Base-by-base conservation (phyloP, 2,888 invertebrate genomes). In the Stratiomys singularior region DNA sequence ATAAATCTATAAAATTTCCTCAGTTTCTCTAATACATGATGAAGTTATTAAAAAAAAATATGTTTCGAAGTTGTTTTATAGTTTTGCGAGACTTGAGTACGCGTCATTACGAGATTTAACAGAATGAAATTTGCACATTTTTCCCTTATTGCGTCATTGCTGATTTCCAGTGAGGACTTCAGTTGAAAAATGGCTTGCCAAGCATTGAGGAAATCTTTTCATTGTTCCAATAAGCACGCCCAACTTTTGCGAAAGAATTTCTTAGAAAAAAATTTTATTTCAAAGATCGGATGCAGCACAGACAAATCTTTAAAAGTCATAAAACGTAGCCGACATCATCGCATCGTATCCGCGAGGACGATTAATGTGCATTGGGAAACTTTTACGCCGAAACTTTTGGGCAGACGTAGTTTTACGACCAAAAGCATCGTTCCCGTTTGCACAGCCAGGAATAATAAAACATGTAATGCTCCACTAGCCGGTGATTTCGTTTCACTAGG, bases 361-460 rank as follows among this genome's bases (percentile, higher is more conserved):
- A 69, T 76, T 78, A 76, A 67, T 60, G 56, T 44, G 52, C 71
- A 79, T 64, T 66, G 72, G 79, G 58, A 78, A 76, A 79, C 27
- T 79, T 79, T 79, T 79, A 79, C 78, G 72, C 66, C 78, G 66
- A 77, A 79, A 79, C 78, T 79, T 79, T 78, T 76, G 76, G 79
- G 72, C 77, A 79, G 79, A 79, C 78, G 78, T 72, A 79, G 72
- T 79, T 79, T 79, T 78, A 76, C 67, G 76, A 76, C 74, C 78
- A 60, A 77, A 79, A 76, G 21, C 74, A 74, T 60, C 74, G 21
- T 66, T 66, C 66, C 71, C 76, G 63, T 76, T 74, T 60, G 64
- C 64, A 23, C 30, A 58, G 37, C 66, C 67, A 77, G 52, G 74
- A 76, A 76, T 79, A 79, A 78, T 79, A 79, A 79, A 79, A 79